Percentiles rank a stretch among this genome's conserved stretches.
Conservation (phyloP, 2,113 vertebrate genomes). For the Felis chaus region DNA sequence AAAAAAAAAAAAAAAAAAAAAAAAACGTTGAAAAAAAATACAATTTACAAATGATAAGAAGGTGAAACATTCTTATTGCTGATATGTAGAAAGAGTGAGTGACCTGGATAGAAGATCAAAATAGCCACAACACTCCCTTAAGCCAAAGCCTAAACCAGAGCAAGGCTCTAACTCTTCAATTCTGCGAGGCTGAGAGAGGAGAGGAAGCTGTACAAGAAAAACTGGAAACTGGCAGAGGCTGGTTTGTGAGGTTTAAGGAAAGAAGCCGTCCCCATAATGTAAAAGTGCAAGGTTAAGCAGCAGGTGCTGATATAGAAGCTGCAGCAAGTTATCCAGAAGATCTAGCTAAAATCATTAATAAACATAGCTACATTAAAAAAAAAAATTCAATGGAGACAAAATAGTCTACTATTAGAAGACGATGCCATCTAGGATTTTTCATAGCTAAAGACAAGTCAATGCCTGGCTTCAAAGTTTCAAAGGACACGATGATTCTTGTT, state of each 20-base stretch:
- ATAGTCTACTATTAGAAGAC: not conserved
- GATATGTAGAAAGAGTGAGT: not conserved
- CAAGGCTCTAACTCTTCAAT: not conserved
- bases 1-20: too few relatives aligned
- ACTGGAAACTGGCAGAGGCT: not conserved
- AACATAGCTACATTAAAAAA: not conserved
- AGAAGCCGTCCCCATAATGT: not conserved
- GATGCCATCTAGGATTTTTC: not conserved
- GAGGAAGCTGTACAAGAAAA: not conserved
- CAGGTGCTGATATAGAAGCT: not conserved
- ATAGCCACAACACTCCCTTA: not conserved
- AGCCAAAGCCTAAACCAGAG: not conserved
- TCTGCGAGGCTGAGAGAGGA: not conserved
- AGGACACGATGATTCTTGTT: not conserved
- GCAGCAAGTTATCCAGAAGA: not conserved
- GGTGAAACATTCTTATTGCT: not conserved
- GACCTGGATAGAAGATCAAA: not conserved
- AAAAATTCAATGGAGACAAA: not conserved
- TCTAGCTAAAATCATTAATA: not conserved
- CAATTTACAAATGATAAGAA: not conserved
- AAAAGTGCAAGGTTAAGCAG: not conserved
- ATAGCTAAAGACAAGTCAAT: not conserved
- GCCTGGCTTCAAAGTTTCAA: not conserved
- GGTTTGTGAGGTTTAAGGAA: not conserved
- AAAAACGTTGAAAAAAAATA: too few relatives aligned